phyloP scores from a whole-genome alignment of 2,888 invertebrate genomes.

The Lycocerus yunnanus region DNA sequence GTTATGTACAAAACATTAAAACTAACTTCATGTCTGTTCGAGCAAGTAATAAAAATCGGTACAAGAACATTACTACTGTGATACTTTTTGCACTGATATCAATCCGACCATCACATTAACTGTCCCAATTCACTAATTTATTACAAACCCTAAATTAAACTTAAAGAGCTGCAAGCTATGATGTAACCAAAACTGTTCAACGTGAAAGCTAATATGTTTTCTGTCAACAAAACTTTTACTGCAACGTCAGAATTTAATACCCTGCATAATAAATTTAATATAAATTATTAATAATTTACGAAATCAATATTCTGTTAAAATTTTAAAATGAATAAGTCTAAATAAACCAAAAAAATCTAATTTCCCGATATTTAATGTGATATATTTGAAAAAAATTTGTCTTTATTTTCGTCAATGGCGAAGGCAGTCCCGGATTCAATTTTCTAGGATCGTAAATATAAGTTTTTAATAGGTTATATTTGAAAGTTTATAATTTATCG shows the following conservation, averaged over 20 bases:
- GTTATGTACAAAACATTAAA: too few species aligned
- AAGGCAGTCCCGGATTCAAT: not conserved
- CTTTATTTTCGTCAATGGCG: not conserved
- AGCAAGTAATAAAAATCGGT: too few species aligned
- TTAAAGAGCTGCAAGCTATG: not conserved
- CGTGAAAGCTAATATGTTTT: not conserved
- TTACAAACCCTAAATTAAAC: not conserved
- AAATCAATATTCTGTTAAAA: too few species aligned
- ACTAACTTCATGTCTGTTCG: too few species aligned
- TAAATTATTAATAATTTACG: too few species aligned
- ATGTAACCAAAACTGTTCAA: not conserved
- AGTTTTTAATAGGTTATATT: not conserved
- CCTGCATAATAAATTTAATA: not conserved
- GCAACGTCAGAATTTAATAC: not conserved
- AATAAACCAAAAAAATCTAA: too few species aligned
- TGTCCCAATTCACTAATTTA: not conserved
- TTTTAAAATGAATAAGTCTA: too few species aligned
- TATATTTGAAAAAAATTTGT: not conserved
- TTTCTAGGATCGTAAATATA: not conserved
- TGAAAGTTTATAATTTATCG: constrained; percentile 5
- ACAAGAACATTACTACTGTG: too few species aligned
- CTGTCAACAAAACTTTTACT: not conserved
- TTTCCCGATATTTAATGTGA: too few species aligned
- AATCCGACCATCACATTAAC: not conserved
- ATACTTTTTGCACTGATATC: not conserved